Conservation (phyloP, 2,888 invertebrate genomes). For the Penaeus monodon region DNA sequence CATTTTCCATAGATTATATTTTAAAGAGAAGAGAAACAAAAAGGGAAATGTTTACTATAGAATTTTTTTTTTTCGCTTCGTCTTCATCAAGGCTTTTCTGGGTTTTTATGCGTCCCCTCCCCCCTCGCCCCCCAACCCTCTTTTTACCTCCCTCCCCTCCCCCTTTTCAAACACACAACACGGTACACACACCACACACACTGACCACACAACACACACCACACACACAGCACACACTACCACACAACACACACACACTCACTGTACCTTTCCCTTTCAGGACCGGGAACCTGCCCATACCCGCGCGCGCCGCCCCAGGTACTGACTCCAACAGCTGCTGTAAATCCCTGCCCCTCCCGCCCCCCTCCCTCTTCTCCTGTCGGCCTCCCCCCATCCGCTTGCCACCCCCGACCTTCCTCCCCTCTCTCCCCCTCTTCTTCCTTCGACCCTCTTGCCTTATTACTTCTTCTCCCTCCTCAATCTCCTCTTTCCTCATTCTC, state of each 20-base stretch:
- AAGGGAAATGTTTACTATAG: too few species aligned
- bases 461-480: not conserved
- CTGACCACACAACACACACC: too few species aligned
- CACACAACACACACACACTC: too few species aligned
- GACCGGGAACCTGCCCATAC: constrained; percentile 26
- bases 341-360: not conserved
- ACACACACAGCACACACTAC: too few species aligned
- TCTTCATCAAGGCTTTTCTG: too few species aligned
- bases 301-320: constrained; percentile 20
- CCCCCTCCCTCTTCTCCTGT: not conserved
- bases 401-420: constrained; percentile 3
- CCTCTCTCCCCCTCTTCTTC: constrained; percentile 12
- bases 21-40: too few species aligned
- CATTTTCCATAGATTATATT: too few species aligned
- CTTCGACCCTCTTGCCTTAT: not conserved
- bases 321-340: constrained; percentile 21
- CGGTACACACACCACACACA: too few species aligned
- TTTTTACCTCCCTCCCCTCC: too few species aligned
- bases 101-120: too few species aligned
- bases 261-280: constrained; percentile 1
- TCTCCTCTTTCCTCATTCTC: not conserved
- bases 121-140: not conserved
- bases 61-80: not conserved
- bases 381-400: constrained; percentile 15
- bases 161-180: too few species aligned